These are phyloP conservation scores for rat (Rattus norvegicus) DNA, from an alignment of 2,113 vertebrate species.

Conservation along the genomic window DNA sequence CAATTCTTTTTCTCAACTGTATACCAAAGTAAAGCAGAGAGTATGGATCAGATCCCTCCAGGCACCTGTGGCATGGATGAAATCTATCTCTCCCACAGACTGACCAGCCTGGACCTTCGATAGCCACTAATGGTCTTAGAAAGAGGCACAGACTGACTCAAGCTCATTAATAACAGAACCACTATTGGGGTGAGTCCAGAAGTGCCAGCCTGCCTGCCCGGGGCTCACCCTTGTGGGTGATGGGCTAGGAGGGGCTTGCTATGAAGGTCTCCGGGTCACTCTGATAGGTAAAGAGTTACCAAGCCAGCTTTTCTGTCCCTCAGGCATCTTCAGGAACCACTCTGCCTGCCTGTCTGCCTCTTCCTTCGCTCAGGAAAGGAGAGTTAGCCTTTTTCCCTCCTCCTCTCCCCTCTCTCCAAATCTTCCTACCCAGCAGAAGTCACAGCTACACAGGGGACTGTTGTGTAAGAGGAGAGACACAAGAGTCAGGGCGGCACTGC, in stretches of 20 bases:
- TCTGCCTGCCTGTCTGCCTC: background rate
- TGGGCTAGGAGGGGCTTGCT: too few relatives aligned
- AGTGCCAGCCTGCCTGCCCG: background rate
- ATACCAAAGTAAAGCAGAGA: background rate
- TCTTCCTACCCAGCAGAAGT: constrained; percentile 1
- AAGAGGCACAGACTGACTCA: background rate
- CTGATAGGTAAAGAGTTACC: background rate
- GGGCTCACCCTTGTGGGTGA: background rate
- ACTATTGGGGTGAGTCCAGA: rapidly evolving
- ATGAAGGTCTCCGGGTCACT: background rate
- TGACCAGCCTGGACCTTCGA: background rate
- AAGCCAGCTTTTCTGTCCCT: background rate
- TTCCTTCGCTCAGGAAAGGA: background rate
- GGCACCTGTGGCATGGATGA: background rate
- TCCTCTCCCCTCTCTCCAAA: background rate
- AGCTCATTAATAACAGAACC: background rate
- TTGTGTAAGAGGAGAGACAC: background rate
- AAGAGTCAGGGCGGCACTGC: background rate
- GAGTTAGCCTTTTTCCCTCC: background rate
- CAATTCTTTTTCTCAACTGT: background rate
- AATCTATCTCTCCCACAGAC: background rate
- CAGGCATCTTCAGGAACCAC: background rate
- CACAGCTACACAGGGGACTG: background rate
- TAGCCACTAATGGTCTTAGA: background rate
- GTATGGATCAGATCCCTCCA: background rate